Evolutionary conservation across 1,140 invertebrate species (phyloP).

Genomic region (Bombus pascuorum): DNA sequence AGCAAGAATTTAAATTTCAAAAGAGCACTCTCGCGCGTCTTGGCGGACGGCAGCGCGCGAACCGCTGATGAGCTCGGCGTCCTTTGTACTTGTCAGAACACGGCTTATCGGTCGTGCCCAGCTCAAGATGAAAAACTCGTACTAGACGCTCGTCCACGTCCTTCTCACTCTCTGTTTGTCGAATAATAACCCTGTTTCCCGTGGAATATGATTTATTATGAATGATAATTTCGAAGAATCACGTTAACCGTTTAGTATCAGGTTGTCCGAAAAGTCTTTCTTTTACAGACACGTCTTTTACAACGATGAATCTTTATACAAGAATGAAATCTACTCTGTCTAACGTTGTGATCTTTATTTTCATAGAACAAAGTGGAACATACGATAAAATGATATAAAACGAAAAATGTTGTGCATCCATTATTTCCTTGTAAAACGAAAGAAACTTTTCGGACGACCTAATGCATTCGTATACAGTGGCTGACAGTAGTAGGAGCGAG

Average conservation of each 20-base stretch:
- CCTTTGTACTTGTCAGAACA: conserved; percentile 22
- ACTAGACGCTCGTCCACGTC: not conserved
- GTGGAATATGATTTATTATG: not conserved
- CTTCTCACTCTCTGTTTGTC: not conserved
- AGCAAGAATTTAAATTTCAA: conserved; percentile 56
- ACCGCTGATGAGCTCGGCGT: conserved; percentile 34
- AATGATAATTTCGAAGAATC: not conserved
- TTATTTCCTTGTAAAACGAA: too few relatives aligned
- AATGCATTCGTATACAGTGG: too few relatives aligned
- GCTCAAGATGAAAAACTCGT: conserved; percentile 20
- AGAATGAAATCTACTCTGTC: too few relatives aligned
- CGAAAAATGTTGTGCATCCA: too few relatives aligned
- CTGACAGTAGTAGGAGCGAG: too few relatives aligned
- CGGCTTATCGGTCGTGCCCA: conserved; percentile 19
- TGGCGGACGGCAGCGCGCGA: not conserved
- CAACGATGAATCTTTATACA: too few relatives aligned
- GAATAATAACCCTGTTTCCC: not conserved
- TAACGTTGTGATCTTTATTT: too few relatives aligned
- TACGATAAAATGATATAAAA: too few relatives aligned
- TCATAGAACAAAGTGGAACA: too few relatives aligned
- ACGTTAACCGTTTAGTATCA: not conserved
- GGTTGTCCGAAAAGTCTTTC: too few relatives aligned
- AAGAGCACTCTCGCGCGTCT: conserved; percentile 42
- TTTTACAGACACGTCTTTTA: too few relatives aligned
- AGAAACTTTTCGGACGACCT: too few relatives aligned